Percentiles rank a stretch among this genome's conserved stretches.
Conservation (phyloP, 1,140 invertebrate genomes). For the Drosophila ercepeae region DNA sequence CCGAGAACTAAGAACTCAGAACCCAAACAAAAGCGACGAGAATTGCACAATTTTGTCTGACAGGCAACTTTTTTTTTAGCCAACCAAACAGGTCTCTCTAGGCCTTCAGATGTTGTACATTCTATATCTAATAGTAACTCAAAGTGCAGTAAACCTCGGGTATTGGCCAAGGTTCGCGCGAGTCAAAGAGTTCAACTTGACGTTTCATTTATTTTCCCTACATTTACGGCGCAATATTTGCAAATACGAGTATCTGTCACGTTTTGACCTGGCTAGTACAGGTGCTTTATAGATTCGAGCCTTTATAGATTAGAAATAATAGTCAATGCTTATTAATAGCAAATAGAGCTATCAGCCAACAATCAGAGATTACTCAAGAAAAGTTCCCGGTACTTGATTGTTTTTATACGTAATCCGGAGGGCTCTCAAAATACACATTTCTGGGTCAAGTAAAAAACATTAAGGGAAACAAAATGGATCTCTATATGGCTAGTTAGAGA, state of each 20-base stretch:
- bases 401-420: neutral
- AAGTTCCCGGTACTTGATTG: neutral
- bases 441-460: neutral
- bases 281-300: constrained; percentile 6
- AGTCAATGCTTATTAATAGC: constrained; percentile 22
- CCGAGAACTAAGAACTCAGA: constrained; percentile 9
- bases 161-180: constrained; percentile 28
- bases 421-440: neutral
- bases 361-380: constrained; percentile 1
- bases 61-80: constrained; percentile 2
- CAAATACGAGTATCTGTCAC: constrained; percentile 4
- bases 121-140: constrained; percentile 3
- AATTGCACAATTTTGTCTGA: constrained; percentile 55
- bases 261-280: constrained; percentile 2
- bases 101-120: constrained; percentile 29
- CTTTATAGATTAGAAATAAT: constrained; percentile 19
- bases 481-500: too few relatives aligned
- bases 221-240: constrained; percentile 12
- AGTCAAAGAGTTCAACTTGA: constrained; percentile 26
- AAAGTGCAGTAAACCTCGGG: constrained; percentile 24
- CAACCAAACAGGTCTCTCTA: constrained; percentile 24
- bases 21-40: constrained; percentile 35
- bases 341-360: constrained; percentile 5
- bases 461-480: too few relatives aligned
- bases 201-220: constrained; percentile 19